These are phyloP conservation scores for Ceratitis capitata DNA, from an alignment of 1,140 invertebrate genomes.

Conservation along the genomic window DNA sequence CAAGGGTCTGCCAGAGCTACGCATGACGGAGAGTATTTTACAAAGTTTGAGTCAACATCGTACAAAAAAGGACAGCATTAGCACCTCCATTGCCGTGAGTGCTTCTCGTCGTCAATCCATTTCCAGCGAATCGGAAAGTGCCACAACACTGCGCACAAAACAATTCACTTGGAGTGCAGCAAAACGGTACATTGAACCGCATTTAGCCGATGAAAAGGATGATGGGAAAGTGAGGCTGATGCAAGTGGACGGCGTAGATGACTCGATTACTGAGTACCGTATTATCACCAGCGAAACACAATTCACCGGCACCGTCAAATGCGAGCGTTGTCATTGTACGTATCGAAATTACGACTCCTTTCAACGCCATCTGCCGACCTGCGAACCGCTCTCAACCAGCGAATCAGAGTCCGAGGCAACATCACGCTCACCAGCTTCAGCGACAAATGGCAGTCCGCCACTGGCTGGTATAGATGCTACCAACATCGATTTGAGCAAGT, in stretches of 20 bases:
- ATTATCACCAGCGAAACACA: constrained; percentile 65
- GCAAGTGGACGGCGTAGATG: constrained; percentile 80
- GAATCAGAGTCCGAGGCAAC: constrained; percentile 76
- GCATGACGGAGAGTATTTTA: constrained; percentile 67
- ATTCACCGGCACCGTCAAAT: constrained; percentile 80
- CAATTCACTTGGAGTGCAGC: constrained; percentile 66
- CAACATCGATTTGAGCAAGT: constrained; percentile 25
- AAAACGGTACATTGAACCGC: constrained; percentile 63
- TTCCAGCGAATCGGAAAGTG: constrained; percentile 45
- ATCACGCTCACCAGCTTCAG: constrained; percentile 47
- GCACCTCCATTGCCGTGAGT: constrained; percentile 50
- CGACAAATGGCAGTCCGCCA: constrained; percentile 29
- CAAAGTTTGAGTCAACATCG: constrained; percentile 65
- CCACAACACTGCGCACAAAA: constrained; percentile 49
- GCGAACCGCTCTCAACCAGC: constrained; percentile 74
- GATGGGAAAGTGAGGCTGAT: constrained; percentile 70
- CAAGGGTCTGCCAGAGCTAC: constrained; percentile 64
- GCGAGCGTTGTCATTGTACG: constrained; percentile 85
- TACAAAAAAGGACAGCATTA: constrained; percentile 57
- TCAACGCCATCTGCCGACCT: constrained; percentile 80
- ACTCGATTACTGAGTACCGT: constrained; percentile 68
- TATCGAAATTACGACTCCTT: constrained; percentile 90
- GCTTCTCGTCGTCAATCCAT: constrained; percentile 53
- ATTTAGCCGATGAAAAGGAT: constrained; percentile 68
- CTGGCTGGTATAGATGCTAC: constrained; percentile 50